phyloP scores from a whole-genome alignment of 2,113 vertebrate species.

The Procavia capensis region DNA sequence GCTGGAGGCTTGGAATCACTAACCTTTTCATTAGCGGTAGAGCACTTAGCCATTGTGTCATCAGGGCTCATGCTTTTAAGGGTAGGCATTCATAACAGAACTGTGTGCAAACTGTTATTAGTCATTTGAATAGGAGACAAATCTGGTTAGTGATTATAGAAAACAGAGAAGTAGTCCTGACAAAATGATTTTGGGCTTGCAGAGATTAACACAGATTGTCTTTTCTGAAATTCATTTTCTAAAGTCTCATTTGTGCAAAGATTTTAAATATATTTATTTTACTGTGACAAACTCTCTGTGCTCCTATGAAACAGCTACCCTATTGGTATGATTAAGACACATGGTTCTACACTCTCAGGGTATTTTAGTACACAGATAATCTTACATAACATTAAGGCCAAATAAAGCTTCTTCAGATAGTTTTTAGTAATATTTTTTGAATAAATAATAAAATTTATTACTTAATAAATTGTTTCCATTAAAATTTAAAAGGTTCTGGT shows the following conservation, averaged over 20 bases:
- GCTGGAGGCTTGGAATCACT: neutral
- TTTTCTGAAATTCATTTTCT: slow-evolving; percentile 34
- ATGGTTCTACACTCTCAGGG: neutral
- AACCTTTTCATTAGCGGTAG: neutral
- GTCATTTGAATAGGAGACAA: neutral
- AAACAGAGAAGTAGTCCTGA: neutral
- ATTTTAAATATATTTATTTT: slow-evolving; percentile 2
- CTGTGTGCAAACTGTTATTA: neutral
- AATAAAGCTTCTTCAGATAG: neutral
- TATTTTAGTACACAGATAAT: neutral
- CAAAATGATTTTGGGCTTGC: neutral
- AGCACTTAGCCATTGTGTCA: neutral
- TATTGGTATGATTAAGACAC: neutral
- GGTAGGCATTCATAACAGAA: neutral
- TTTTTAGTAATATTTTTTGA: slow-evolving; percentile 9
- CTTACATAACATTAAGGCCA: neutral
- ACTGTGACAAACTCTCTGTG: neutral
- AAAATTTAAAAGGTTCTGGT: no score
- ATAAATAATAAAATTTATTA: neutral
- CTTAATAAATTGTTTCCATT: no score
- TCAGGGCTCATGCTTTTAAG: neutral
- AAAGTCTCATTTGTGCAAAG: neutral
- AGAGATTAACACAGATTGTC: neutral
- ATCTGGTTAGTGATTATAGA: neutral
- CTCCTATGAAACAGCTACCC: neutral